Evolutionary conservation across 2,113 vertebrate genomes (phyloP).

Genomic region (Chelonoidis abingdonii): DNA sequence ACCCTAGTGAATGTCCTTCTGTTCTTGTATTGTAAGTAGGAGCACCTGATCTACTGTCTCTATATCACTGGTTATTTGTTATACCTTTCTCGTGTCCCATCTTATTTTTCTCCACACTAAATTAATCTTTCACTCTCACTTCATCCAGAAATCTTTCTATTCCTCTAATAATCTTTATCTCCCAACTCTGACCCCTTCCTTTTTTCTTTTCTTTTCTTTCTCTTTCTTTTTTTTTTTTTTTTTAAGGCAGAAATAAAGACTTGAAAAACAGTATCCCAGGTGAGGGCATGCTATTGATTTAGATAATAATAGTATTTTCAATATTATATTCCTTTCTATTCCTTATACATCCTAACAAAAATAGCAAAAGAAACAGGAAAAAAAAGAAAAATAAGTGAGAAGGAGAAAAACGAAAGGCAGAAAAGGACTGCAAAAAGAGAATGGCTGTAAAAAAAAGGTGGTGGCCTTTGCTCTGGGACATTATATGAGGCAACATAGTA

Average conservation of each 20-base stretch:
- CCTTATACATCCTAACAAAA: neutral
- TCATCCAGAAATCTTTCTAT: neutral
- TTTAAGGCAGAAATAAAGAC: neutral
- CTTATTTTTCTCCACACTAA: neutral
- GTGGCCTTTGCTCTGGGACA: fast-evolving
- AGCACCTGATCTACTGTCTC: neutral
- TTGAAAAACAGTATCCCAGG: neutral
- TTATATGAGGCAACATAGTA: neutral
- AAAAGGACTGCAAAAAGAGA: neutral
- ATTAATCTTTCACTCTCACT: neutral
- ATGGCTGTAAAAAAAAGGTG: neutral
- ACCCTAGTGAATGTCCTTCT: neutral
- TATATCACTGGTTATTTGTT: neutral
- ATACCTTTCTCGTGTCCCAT: neutral
- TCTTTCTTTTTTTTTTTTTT: neutral
- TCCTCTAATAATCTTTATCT: neutral
- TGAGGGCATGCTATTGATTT: fast-evolving
- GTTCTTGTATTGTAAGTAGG: neutral
- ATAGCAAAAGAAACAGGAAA: neutral
- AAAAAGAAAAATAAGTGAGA: neutral
- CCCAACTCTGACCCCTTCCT: neutral
- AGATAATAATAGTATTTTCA: neutral
- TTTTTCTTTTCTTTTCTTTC: neutral
- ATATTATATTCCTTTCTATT: neutral
- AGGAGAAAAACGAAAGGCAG: neutral